Evolutionary conservation across 2,797 vertebrate genomes (phyloP), one percentile per base, ranked within the genome.

Genomic region (Huso huso): DNA sequence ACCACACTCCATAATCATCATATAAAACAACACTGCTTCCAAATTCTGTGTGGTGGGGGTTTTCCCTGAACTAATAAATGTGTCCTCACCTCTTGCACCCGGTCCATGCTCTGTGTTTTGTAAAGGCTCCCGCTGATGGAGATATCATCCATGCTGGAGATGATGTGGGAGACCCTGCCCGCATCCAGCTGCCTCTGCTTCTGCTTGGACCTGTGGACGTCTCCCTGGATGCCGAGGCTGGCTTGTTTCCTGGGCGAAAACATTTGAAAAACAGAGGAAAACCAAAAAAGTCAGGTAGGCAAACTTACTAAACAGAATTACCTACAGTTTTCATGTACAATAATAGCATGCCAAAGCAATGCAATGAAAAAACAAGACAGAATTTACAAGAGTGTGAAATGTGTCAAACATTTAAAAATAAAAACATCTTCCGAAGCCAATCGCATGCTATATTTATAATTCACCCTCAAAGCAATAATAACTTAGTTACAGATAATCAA

Each of bases 191-290:
- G 71, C 73, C 73, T 81, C 7, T 77, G 81, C 79, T 90, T 93
- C 78, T 88, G 89, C 77, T 92, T 91, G 15, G 92, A 84, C 66
- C 78, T 87, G 65, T 87, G 86, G 62, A 88, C 75, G 69, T 96
- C 93, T 59, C 95, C 93, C 72, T 93, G 91, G 68, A 87, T 74
- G 96, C 96, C 98, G 57, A 99, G 74, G 1, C 79, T 78, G 0
- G 86, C 71, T 81, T 98, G 95, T 69, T 95, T 97, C 82, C 96
- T 98, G 85, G 57, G 37, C 37, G 37, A 69, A 49, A 72, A 10
- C 70, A 4, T 37, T 37, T 37, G 37, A 4, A 37, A 4, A 37
- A 37, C 4, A 37, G 3, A 5, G 5, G 37, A 37, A 37, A 37
- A 37, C 3, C 37, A 37, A 37, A 37, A 37, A 37, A 5, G 37